Percentiles rank a stretch among this genome's conserved stretches.
Evolutionary conservation across 2,113 vertebrate genomes (phyloP).

Genomic region (Ictalurus punctatus): DNA sequence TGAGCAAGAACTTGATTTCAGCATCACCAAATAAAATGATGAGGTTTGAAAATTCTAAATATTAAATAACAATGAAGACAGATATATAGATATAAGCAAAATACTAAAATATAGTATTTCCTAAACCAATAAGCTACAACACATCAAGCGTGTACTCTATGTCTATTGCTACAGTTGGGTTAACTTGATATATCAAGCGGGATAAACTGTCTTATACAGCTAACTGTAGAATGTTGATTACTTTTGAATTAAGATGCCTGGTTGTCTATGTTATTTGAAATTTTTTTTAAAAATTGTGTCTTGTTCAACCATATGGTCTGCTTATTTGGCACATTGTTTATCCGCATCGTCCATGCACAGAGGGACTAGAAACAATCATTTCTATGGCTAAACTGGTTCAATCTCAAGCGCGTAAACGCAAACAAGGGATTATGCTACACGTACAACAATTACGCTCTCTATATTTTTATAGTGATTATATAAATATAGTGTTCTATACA

Average conservation of each 20-base stretch:
- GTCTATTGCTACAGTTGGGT: not conserved
- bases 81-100: not conserved
- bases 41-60: not conserved
- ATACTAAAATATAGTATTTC: too few species aligned
- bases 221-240: not conserved
- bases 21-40: not conserved
- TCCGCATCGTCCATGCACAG: constrained; percentile 49
- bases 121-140: not conserved
- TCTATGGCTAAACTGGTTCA: constrained; percentile 40
- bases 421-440: constrained; percentile 31
- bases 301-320: constrained; percentile 50
- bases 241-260: constrained; percentile 20
- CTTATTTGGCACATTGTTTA: constrained; percentile 59
- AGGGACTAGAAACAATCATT: constrained; percentile 45
- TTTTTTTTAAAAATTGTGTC: constrained; percentile 41
- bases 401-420: constrained; percentile 20
- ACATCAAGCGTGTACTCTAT: constrained; percentile 22
- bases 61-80: not conserved
- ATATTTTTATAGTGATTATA: constrained; percentile 14
- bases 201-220: not conserved
- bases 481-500: constrained; percentile 26
- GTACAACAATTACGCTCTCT: constrained; percentile 26
- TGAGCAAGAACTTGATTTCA: not conserved
- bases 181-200: not conserved
- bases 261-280: constrained; percentile 37